A percentile compares a stretch with the other conserved stretches of the same genome.
phyloP scores from a whole-genome alignment of 2,113 vertebrate species.

The Neodon shergylaensis region DNA sequence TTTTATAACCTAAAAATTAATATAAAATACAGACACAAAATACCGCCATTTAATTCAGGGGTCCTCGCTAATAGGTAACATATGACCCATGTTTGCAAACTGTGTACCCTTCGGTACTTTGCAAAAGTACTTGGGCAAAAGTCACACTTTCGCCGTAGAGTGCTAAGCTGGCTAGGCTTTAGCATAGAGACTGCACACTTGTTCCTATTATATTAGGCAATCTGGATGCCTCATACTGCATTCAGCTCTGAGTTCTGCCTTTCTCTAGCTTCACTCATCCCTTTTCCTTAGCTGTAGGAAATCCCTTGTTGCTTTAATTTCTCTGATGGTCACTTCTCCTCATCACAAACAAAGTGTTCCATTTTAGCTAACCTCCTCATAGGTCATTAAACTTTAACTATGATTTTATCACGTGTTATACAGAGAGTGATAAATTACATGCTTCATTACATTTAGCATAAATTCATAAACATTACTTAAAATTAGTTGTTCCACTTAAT shows the following conservation, averaged over 20 bases:
- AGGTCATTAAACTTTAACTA: background rate
- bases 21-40: background rate
- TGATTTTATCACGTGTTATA: background rate
- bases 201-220: accelerated
- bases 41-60: background rate
- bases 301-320: background rate
- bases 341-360: background rate
- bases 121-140: accelerated
- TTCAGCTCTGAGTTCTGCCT: background rate
- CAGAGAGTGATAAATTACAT: background rate
- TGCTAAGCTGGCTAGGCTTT: accelerated
- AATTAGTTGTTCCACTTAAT: background rate
- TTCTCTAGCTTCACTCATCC: background rate
- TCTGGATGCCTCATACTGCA: accelerated
- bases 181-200: accelerated
- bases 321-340: background rate
- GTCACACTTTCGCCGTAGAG: accelerated
- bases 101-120: accelerated
- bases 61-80: accelerated
- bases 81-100: accelerated
- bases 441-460: background rate
- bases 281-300: background rate
- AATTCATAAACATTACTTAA: background rate
- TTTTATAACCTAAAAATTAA: background rate
- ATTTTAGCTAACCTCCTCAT: background rate